Evolutionary conservation across 2,797 vertebrate species (phyloP), one percentile per base, ranked within the genome.

Genomic region (Taeniopygia guttata): DNA sequence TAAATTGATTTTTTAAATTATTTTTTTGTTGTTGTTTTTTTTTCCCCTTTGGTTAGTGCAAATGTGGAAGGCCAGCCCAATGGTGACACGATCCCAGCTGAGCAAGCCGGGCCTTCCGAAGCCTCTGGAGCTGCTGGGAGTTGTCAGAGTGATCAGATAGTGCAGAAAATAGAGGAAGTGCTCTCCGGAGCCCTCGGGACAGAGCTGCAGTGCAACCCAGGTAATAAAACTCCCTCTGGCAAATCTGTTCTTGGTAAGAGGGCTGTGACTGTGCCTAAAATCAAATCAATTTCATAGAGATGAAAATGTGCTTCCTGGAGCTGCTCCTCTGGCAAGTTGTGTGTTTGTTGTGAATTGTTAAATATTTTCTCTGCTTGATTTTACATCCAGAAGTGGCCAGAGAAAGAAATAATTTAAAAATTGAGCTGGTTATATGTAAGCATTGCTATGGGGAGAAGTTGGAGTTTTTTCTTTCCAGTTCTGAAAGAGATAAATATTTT

Each of bases 181-280:
- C 97, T 98, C 92, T 96, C 96, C 69, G 93, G 93, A 93, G 97
- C 98, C 93, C 96, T 98, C 96, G 97, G 96, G 96, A 98, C 99
- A 97, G 99, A 99, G 68, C 98, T 98, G 96, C 98, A 98, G 48
- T 95, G 90, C 94, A 98, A 97, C 79, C 96, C 97, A 97, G 98
- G 98, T 98, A 97, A 96, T 89, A 76, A 84, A 96, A 92, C 87
- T 30, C 13, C n/a, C 42, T 70, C 73, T 93, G 82, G 66, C 52
- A 66, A 78, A n/a, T 49, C 43, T 75, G 2, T 49, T 78, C 26
- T 60, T 79, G 52, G 73, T 94, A 45, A 83, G 46, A 89, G 69
- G 19, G 22, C 36, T 72, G 59, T 80, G 26, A 3, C 40, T 18
- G 63, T 63, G 49, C 30, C 48, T 89, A 23, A 87, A 55, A 66